Percentiles rank a stretch among this genome's conserved stretches.
Conservation (phyloP, 2,888 invertebrate species). For the Philaethria dido region DNA sequence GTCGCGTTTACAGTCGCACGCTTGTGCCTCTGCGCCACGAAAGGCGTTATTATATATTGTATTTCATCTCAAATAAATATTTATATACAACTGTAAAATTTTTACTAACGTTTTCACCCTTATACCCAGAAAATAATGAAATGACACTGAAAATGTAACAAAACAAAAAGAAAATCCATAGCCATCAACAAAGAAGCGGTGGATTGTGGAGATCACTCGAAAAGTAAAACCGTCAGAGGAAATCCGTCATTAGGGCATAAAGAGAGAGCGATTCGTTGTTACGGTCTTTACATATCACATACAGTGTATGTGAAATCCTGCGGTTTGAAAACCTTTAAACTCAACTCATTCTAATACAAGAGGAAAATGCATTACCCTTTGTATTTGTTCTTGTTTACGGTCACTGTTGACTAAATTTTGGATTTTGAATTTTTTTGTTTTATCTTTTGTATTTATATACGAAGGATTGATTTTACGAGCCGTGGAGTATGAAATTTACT, state of each 20-base stretch:
- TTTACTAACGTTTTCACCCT: neutral
- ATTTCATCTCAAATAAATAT: too few species aligned
- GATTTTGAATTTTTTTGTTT: neutral
- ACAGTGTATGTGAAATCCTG: constrained; percentile 31
- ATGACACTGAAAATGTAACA: constrained; percentile 8
- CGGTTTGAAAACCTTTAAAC: constrained; percentile 12
- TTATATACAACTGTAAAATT: neutral
- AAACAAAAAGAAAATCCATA: constrained; percentile 21
- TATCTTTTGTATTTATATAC: too few species aligned
- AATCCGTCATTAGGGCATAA: constrained; percentile 39
- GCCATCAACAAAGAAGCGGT: constrained; percentile 7
- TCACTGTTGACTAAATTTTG: constrained; percentile 8
- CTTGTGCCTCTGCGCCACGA: too few species aligned
- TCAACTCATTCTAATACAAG: constrained; percentile 42
- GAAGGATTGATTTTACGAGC: too few species aligned
- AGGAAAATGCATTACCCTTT: constrained; percentile 50
- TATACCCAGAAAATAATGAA: neutral
- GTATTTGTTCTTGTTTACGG: constrained; percentile 43
- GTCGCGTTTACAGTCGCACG: too few species aligned
- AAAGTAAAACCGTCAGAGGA: constrained; percentile 37
- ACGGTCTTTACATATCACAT: constrained; percentile 39
- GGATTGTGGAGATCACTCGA: constrained; percentile 32
- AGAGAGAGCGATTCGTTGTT: constrained; percentile 39
- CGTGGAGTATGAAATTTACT: too few species aligned
- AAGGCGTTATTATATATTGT: too few species aligned